Evolutionary conservation across 2,888 invertebrate genomes (phyloP).

Genomic region (Zele albiditarsus): DNA sequence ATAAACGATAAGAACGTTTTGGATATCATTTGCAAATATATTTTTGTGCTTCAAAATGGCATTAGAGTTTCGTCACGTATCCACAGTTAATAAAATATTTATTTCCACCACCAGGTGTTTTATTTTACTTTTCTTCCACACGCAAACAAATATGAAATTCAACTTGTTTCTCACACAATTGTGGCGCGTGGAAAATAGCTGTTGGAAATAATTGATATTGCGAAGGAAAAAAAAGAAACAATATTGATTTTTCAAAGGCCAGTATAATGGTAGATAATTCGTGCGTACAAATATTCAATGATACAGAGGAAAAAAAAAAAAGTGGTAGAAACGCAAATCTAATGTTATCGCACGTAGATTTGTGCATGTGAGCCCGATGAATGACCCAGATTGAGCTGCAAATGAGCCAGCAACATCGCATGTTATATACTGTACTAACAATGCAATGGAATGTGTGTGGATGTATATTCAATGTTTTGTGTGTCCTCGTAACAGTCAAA

Average conservation of each 20-base stretch:
- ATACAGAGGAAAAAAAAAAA: not conserved
- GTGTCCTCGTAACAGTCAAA: not conserved
- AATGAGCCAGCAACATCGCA: conserved; percentile 12
- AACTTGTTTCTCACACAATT: not conserved
- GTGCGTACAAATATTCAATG: not conserved
- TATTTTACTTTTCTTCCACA: not conserved
- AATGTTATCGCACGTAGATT: not conserved
- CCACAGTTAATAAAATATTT: not conserved
- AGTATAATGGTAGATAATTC: not conserved
- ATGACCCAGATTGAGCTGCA: conserved; percentile 31
- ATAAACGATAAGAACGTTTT: not conserved
- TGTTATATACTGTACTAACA: not conserved
- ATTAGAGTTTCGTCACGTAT: not conserved
- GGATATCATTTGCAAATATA: not conserved
- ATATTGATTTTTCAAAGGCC: not conserved
- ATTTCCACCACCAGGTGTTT: not conserved
- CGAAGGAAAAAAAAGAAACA: not conserved
- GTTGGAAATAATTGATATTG: not conserved
- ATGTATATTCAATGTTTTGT: conserved; percentile 30
- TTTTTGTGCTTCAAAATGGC: not conserved
- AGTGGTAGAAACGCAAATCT: not conserved
- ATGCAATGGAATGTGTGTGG: not conserved
- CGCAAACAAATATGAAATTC: not conserved
- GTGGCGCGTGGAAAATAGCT: not conserved
- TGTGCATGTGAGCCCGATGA: not conserved